These are phyloP conservation scores for Eupithecia dodoneata DNA, from an alignment of 2,888 invertebrate genomes.

Conservation along the genomic window DNA sequence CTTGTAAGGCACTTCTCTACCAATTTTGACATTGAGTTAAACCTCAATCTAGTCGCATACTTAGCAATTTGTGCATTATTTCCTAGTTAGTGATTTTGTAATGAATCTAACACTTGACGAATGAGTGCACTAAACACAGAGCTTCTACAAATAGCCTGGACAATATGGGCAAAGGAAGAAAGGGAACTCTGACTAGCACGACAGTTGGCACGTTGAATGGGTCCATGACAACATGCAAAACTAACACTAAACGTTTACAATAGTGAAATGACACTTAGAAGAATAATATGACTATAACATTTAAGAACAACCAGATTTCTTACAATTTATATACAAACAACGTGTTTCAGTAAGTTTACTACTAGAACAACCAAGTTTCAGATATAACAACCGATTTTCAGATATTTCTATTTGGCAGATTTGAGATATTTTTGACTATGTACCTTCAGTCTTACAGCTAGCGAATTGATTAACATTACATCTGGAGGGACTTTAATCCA, in stretches of 20 bases:
- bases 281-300: conserved; percentile 28
- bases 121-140: conserved; percentile 54
- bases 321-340: conserved; percentile 45
- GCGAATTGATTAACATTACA: conserved; percentile 75
- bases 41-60: conserved; percentile 47
- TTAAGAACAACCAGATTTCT: conserved; percentile 33
- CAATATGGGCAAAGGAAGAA: conserved; percentile 61
- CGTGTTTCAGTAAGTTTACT: conserved; percentile 21
- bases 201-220: conserved; percentile 76
- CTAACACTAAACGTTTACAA: conserved; percentile 54
- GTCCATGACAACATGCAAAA: conserved; percentile 64
- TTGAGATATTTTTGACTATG: conserved; percentile 60
- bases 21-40: conserved; percentile 69
- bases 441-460: conserved; percentile 81
- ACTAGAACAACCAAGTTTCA: conserved; percentile 34
- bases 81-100: conserved; percentile 57
- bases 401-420: conserved; percentile 32
- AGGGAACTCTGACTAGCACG: conserved; percentile 76
- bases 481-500: conserved; percentile 79
- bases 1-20: conserved; percentile 83
- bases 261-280: conserved; percentile 45
- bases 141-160: conserved; percentile 52
- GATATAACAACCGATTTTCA: conserved; percentile 31
- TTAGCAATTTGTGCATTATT: conserved; percentile 61
- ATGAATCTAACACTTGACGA: conserved; percentile 48